phyloP scores from a whole-genome alignment of 2,888 invertebrate species.

The Iphiclides podalirius region DNA sequence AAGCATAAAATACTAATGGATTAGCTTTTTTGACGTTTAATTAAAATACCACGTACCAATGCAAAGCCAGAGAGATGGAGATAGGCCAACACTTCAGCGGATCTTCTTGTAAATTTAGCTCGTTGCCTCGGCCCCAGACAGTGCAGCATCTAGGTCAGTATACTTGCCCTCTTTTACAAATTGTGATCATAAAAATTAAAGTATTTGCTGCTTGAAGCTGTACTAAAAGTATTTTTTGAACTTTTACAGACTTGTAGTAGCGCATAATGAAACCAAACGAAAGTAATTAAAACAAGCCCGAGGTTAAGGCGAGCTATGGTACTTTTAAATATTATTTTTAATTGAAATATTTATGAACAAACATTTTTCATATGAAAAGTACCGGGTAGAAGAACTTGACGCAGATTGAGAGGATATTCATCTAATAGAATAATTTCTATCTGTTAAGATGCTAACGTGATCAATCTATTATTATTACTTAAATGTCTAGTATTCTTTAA shows the following conservation, averaged over 20 bases:
- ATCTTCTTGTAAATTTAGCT: slow-evolving; percentile 43
- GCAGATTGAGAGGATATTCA: no score
- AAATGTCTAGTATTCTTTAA: no score
- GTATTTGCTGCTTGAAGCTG: slow-evolving; percentile 13
- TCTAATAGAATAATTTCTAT: no score
- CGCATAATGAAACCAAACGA: neutral
- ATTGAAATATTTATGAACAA: no score
- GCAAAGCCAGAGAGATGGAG: slow-evolving; percentile 28
- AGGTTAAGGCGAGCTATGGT: neutral
- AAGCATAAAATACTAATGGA: neutral
- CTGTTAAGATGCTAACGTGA: no score
- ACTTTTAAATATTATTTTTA: no score
- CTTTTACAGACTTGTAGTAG: neutral
- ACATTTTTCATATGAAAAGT: no score
- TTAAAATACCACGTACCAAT: slow-evolving; percentile 12
- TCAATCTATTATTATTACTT: no score
- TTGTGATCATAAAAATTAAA: slow-evolving; percentile 23
- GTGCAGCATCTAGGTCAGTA: slow-evolving; percentile 39
- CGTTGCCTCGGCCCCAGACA: slow-evolving; percentile 30
- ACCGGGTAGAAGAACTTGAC: no score
- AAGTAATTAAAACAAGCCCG: neutral
- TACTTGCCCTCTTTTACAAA: slow-evolving; percentile 29
- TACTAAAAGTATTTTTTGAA: slow-evolving; percentile 8
- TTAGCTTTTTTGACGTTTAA: neutral
- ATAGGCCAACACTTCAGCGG: slow-evolving; percentile 39